Evolutionary conservation across 53 echinoderm and acorn worm genomes (phyloP), one percentile per base, ranked within the genome.

Genomic region (Stichopus horrens): DNA sequence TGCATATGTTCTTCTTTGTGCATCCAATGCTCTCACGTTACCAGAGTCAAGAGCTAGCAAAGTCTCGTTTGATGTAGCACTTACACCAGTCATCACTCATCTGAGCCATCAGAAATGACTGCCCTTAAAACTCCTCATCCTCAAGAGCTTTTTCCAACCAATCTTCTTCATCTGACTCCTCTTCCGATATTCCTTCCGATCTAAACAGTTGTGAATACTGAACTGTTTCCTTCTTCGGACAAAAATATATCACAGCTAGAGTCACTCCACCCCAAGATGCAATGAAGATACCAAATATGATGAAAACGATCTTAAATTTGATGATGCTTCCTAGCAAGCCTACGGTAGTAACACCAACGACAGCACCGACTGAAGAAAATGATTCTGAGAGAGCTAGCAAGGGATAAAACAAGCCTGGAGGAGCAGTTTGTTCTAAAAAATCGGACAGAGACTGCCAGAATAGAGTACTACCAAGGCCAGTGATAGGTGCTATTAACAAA

Each of bases 61-160:
- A 37, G 37, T 37, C 37, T 37, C 0, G 37, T 37, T 37, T 37
- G 2, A 37, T 37, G 0, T 37, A 37, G 37, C n/a, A n/a, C 2
- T 37, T 37, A 37, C 2, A 37, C 37, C 37, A 37, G 37, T 37
- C 37, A 37, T 37, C 37, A 37, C 1, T 37, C 37, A 37, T 37
- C 37, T 1, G 37, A 37, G 37, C 37, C 37, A 37, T 37, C 37
- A 37, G 37, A 37, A 37, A 37, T 37, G 37, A 37, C 37, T 37
- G 37, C 37, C 59, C 8, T 76, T 52, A 76, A 54, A 76, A 54
- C 54, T 23, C 77, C 10, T 76, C 51, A 76, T 75, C 76, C 80
- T 95, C 93, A 6, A 95, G 54, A n/a, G 95, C 95, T 88, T 95
- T 92, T 5, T 93, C 95, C 7, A 95, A 83, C 95, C 95, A 95